Percentiles rank a stretch among this genome's conserved stretches.
phyloP scores from a whole-genome alignment of 1,140 invertebrate species.

The Lycorma delicatula region DNA sequence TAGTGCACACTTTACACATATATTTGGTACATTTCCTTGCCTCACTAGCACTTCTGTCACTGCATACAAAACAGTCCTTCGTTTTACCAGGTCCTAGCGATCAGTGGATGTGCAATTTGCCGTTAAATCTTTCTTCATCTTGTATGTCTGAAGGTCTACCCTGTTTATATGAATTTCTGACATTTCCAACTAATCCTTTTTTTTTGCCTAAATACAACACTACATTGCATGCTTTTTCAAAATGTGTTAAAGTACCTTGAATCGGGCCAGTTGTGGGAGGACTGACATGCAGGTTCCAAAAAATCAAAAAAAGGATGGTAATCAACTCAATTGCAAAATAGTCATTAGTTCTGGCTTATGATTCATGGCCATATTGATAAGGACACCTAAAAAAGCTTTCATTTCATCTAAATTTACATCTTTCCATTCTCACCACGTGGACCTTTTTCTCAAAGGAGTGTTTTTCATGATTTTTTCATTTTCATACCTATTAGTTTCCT shows the following conservation, averaged over 20 bases:
- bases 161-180: not conserved
- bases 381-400: conserved; percentile 3
- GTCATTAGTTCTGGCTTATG: conserved; percentile 8
- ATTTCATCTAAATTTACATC: not conserved
- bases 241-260: not conserved
- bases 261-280: conserved; percentile 1
- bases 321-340: conserved; percentile 11
- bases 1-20: not conserved
- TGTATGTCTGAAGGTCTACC: not conserved
- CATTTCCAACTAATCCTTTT: not conserved
- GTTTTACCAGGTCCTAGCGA: not conserved
- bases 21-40: not conserved
- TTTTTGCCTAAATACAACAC: not conserved
- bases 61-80: not conserved
- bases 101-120: not conserved
- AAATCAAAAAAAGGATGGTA: conserved; percentile 16
- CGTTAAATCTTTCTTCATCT: not conserved
- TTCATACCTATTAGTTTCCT: not conserved
- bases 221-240: not conserved
- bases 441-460: not conserved
- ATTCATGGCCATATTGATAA: conserved; percentile 8
- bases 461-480: not conserved
- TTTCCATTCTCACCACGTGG: not conserved
- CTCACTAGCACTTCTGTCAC: not conserved
- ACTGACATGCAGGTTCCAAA: conserved; percentile 4